phyloP scores from a whole-genome alignment of 1,140 invertebrate species.

The Panagrolaimus sp. region DNA sequence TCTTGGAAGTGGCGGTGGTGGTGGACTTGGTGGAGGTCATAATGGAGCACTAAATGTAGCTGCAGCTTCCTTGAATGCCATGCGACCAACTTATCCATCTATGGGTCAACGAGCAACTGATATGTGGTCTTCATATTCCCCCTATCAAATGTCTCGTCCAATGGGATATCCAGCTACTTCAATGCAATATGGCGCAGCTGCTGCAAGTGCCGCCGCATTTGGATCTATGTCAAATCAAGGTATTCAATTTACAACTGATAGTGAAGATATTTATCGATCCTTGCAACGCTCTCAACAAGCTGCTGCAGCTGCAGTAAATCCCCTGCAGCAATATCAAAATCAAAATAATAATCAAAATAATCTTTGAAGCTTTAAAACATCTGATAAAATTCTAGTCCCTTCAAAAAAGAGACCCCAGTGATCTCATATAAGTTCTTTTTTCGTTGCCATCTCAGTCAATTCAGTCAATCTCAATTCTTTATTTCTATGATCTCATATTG shows the following conservation, averaged over 20 bases:
- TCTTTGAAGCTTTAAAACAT: no score
- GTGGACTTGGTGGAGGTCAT: constrained; percentile 6
- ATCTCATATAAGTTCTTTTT: no score
- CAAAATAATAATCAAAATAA: no score
- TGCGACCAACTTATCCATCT: constrained; percentile 24
- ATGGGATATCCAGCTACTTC: constrained; percentile 32
- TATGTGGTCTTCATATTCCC: constrained; percentile 18
- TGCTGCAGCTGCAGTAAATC: background rate
- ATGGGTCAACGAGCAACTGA: constrained; percentile 20
- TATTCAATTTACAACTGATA: constrained; percentile 1
- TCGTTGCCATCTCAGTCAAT: no score
- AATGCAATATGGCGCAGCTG: constrained; percentile 30
- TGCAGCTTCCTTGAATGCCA: constrained; percentile 18
- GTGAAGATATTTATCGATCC: constrained; percentile 10
- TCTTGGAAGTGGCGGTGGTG: background rate
- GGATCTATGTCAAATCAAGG: background rate
- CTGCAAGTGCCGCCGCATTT: background rate
- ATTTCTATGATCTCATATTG: no score
- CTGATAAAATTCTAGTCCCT: no score
- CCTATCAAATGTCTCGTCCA: constrained; percentile 42
- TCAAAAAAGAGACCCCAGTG: no score
- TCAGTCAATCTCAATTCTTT: no score
- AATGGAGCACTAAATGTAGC: constrained; percentile 5
- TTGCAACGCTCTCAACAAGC: background rate
- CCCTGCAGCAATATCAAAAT: background rate